Percentiles rank a stretch among this genome's conserved stretches.
phyloP scores from a whole-genome alignment of 2,113 vertebrate species.

The Microtus montanus region DNA sequence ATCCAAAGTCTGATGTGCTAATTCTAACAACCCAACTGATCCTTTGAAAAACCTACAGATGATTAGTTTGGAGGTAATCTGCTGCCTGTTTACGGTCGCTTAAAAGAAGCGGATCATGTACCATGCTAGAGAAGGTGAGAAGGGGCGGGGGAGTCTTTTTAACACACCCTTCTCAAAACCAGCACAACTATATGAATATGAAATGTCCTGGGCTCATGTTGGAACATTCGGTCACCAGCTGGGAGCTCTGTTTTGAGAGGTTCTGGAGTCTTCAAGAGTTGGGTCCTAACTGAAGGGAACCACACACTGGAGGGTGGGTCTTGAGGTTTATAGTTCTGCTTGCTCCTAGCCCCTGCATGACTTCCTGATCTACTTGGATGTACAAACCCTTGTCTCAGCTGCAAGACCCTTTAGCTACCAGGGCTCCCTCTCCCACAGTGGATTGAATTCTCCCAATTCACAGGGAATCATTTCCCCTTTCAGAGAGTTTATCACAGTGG shows the following conservation, averaged over 20 bases:
- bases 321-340: not conserved
- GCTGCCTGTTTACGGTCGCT: not conserved
- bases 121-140: not conserved
- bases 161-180: not conserved
- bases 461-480: not conserved
- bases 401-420: not conserved
- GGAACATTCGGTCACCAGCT: not conserved
- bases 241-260: no score
- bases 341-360: no score
- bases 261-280: not conserved
- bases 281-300: not conserved
- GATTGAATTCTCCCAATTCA: not conserved
- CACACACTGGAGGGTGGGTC: not conserved
- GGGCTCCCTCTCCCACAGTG: not conserved
- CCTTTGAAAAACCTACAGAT: conserved; percentile 30
- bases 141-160: not conserved
- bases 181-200: not conserved
- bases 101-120: not conserved
- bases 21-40: conserved; percentile 32
- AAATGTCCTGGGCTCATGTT: not conserved
- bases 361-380: not conserved
- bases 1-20: not conserved
- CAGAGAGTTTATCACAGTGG: not conserved
- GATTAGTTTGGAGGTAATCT: not conserved
- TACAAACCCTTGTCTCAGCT: not conserved